Conservation (phyloP, 2,888 invertebrate species). For the Chymomyza procnemis region DNA sequence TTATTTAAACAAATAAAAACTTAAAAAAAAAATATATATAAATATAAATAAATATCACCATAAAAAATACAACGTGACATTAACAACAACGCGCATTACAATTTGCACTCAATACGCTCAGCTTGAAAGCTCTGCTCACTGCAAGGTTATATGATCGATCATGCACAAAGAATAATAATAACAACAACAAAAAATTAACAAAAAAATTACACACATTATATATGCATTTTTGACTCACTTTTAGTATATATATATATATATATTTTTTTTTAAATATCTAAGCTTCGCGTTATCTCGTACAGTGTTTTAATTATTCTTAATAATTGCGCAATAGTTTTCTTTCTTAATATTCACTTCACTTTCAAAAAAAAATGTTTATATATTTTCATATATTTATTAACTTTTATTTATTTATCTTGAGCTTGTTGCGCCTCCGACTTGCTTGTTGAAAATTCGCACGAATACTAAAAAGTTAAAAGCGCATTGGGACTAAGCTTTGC, state of each 20-base stretch:
- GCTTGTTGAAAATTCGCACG: conserved; percentile 6
- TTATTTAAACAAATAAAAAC: not conserved
- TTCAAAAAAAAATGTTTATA: no score
- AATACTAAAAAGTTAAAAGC: conserved; percentile 6
- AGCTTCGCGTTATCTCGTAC: no score
- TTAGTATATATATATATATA: not conserved
- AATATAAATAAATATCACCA: not conserved
- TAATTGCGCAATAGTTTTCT: no score
- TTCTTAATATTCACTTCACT: no score
- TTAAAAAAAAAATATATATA: not conserved
- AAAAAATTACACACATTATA: not conserved
- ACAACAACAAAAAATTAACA: not conserved
- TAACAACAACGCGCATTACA: not conserved
- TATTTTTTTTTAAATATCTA: not conserved
- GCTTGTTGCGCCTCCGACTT: not conserved
- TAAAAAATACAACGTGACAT: not conserved
- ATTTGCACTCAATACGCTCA: no score
- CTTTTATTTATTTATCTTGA: not conserved
- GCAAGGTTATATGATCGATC: no score
- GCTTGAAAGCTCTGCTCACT: not conserved
- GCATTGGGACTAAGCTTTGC: not conserved
- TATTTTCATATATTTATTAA: no score
- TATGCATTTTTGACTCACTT: not conserved
- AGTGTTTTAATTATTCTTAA: not conserved
- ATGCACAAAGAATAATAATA: no score